Base-by-base conservation (phyloP, 2,113 vertebrate species). In the Xenopus laevis region DNA sequence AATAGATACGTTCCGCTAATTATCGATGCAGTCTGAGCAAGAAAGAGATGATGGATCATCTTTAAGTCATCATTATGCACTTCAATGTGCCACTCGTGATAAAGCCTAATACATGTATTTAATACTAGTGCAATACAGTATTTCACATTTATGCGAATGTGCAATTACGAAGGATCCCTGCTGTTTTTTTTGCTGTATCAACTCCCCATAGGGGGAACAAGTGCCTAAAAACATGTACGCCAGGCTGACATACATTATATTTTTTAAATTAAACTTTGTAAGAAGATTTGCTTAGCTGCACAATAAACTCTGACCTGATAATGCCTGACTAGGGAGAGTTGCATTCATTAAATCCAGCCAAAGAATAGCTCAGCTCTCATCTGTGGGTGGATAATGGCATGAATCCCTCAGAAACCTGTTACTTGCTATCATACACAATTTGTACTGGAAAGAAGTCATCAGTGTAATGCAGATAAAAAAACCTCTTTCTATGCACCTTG, bases 391-490 rank as follows among this genome's bases (percentile, higher is more conserved):
- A 57, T 27, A 57, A 72, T 50, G 13, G 27, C 40, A 61, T 23
- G 18, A 30, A 65, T 57, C 61, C 61, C 53, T 50, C 50, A 65
- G 62, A 52, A 53, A 65, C 33, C 23, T 64, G 17, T 55, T 55
- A 65, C 52, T 72, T 65, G 62, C 50, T 12, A 20, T 13, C 18
- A 12, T 53, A 44, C 58, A 52, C 65, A 50, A 33, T 15, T 50
- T 50, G 30, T 10, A 15, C 17, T 66, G 13, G 55, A 20, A 50
- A 61, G 45, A 52, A 67, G 53, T 18, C 46, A 21, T 50, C 44
- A 50, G 72, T 30, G 50, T 33, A 50, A n/a, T 67, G 18, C 23
- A 61, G 57, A 68, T 27, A 44, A 68, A 68, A 76, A 46, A 62
- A 15, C 12, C 40, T 17, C 61, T 76, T 53, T 47, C 6, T 23